Conservation (phyloP, 1,140 invertebrate genomes). For the Forficula auricularia region DNA sequence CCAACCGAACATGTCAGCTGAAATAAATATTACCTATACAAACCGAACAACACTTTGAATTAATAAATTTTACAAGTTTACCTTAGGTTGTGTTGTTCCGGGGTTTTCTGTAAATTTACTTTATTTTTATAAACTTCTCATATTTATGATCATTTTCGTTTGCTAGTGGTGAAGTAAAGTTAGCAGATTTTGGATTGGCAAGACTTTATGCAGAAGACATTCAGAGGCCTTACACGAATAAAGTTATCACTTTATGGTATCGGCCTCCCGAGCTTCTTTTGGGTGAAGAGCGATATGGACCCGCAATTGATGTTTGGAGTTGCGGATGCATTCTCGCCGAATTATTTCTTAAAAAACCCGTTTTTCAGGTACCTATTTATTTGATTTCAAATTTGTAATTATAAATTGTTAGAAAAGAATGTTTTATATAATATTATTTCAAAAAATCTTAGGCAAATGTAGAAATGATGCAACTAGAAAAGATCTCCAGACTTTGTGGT, state of each 20-base stretch:
- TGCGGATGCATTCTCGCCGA: slow-evolving; percentile 98
- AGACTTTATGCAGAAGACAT: slow-evolving; percentile 90
- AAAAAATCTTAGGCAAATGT: slow-evolving; percentile 52
- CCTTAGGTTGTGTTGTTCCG: too few species aligned
- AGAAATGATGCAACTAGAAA: slow-evolving; percentile 86
- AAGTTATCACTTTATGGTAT: slow-evolving; percentile 99
- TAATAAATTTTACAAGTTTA: too few species aligned
- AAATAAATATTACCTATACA: too few species aligned
- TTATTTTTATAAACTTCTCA: slow-evolving; percentile 7
- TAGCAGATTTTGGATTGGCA: slow-evolving; percentile 96
- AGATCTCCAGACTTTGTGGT: slow-evolving; percentile 88
- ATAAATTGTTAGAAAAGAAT: not conserved
- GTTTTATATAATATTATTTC: slow-evolving; percentile 1
- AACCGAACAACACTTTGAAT: too few species aligned
- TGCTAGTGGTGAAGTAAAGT: slow-evolving; percentile 90
- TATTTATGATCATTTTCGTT: slow-evolving; percentile 15
- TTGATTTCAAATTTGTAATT: not conserved
- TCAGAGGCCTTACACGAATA: slow-evolving; percentile 90
- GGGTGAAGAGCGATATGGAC: slow-evolving; percentile 94
- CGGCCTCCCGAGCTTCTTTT: slow-evolving; percentile 89
- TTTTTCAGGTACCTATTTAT: slow-evolving; percentile 62
- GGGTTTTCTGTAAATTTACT: not conserved
- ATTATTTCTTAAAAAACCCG: slow-evolving; percentile 86
- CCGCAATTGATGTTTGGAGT: slow-evolving; percentile 98
- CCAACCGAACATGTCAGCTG: too few species aligned